Conservation (phyloP, 2,888 invertebrate species). For the Leptinotarsa peninsularis region DNA sequence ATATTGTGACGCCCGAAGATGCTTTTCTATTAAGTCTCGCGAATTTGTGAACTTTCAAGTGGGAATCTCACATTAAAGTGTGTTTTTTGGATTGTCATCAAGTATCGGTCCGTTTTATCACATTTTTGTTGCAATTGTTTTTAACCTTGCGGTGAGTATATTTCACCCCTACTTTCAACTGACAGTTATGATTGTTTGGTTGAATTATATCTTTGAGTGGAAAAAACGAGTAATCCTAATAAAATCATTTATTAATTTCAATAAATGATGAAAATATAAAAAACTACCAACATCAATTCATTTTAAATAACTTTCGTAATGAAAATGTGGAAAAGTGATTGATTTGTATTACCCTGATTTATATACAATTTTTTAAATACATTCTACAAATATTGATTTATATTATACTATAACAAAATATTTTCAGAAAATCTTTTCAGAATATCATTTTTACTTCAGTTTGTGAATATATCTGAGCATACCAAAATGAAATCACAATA, state of each 20-base stretch:
- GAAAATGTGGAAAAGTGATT: slow-evolving; percentile 6
- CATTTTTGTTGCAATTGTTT: too few relatives aligned
- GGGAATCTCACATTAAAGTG: too few relatives aligned
- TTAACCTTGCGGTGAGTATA: too few relatives aligned
- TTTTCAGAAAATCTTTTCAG: background rate
- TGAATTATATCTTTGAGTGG: background rate
- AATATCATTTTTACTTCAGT: background rate
- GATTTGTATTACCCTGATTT: slow-evolving; percentile 15
- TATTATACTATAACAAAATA: slow-evolving; percentile 3
- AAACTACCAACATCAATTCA: background rate
- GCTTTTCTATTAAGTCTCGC: too few relatives aligned
- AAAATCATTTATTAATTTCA: slow-evolving; percentile 7
- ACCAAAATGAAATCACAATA: background rate
- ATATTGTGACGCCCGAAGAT: too few relatives aligned
- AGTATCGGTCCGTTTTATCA: too few relatives aligned
- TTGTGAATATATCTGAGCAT: background rate
- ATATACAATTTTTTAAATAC: slow-evolving; percentile 3
- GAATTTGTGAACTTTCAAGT: too few relatives aligned
- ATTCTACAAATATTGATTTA: background rate
- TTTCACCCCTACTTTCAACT: too few relatives aligned
- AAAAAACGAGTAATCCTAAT: background rate
- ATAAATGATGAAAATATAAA: slow-evolving; percentile 13
- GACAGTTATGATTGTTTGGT: too few relatives aligned
- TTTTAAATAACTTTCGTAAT: slow-evolving; percentile 2
- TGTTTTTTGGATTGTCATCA: too few relatives aligned